Evolutionary conservation across 2,113 vertebrate genomes (phyloP), one percentile per base, ranked within the genome.

Genomic region (Orycteropus afer): DNA sequence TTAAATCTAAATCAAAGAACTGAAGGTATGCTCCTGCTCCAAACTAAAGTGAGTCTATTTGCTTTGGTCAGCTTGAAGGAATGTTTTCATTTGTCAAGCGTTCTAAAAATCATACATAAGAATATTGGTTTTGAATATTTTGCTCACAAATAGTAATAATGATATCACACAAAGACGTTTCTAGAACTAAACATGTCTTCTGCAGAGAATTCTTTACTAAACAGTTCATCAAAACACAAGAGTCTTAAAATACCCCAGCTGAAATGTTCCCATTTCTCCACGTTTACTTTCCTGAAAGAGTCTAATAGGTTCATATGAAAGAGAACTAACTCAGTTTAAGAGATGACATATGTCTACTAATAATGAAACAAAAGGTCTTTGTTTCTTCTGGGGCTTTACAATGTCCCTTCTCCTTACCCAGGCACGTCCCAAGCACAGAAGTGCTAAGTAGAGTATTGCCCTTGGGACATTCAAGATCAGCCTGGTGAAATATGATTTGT

Each of bases 11-110:
- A 42, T 89, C 86, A 93, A 69, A 97, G 81, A 77, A 78, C 73
- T 92, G 88, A 93, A 96, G 65, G 86, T 59, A 78, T 45, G 49
- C 47, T 42, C 79, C 87, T 79, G 61, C 82, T 81, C n/a, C 91
- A 95, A 91, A 93, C n/a, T 89, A 67, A 95, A 96, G 97, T 97
- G 95, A 97, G 96, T 94, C 40, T 51, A 3, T 49, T 71, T 88
- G 63, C 74, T 92, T 94, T 83, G 23, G 92, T 95, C 69, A 90
- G 49, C 45, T 95, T 97, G 76, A 93, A 94, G 49, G 79, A 57
- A 81, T 92, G 49, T 67, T 73, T 87, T 88, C 80, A 89, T 63
- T 74, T 90, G 86, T 93, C 88, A 92, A 86, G 74, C 42, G 12
- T 86, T 81, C 82, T 86, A 69, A 34, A 86, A 82, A n/a, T 82